Evolutionary conservation across 2,888 invertebrate genomes (phyloP).

Genomic region (Scaptodrosophila latifasciaeformis): DNA sequence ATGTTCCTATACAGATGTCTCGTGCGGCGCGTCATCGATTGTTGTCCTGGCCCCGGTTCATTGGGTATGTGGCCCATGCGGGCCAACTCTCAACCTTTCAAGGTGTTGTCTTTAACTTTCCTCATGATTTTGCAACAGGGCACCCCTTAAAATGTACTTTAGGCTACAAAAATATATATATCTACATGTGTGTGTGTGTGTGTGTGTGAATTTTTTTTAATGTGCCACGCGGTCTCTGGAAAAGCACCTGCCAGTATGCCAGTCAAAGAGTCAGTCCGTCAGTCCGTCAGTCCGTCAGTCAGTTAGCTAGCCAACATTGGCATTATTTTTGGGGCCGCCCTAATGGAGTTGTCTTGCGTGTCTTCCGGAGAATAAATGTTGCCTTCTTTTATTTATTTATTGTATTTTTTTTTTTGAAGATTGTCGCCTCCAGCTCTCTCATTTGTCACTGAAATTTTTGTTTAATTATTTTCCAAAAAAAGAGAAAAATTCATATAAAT

Average conservation of each 20-base stretch:
- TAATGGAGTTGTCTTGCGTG: constrained; percentile 57
- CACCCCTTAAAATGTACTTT: constrained; percentile 16
- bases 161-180: background rate
- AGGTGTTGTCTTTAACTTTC: constrained; percentile 46
- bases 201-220: too few relatives aligned
- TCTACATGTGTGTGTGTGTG: too few relatives aligned
- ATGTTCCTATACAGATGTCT: constrained; percentile 27
- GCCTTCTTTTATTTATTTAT: background rate
- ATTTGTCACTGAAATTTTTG: constrained; percentile 34
- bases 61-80: constrained; percentile 36
- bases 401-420: too few relatives aligned
- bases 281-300: too few relatives aligned
- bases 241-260: constrained; percentile 55
- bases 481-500: too few relatives aligned
- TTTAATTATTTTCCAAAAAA: constrained; percentile 46
- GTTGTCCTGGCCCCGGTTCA: constrained; percentile 40
- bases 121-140: constrained; percentile 46
- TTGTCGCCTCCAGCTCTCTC: constrained; percentile 27
- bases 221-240: background rate
- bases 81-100: constrained; percentile 18
- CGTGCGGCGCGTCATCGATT: constrained; percentile 50
- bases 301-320: too few relatives aligned
- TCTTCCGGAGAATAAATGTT: too few relatives aligned
- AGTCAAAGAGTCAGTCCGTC: too few relatives aligned
- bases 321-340: constrained; percentile 61